A percentile compares a stretch with the other conserved stretches of the same genome.
Evolutionary conservation across 2,888 invertebrate genomes (phyloP).

Genomic region (Iselma pallidipennis): DNA sequence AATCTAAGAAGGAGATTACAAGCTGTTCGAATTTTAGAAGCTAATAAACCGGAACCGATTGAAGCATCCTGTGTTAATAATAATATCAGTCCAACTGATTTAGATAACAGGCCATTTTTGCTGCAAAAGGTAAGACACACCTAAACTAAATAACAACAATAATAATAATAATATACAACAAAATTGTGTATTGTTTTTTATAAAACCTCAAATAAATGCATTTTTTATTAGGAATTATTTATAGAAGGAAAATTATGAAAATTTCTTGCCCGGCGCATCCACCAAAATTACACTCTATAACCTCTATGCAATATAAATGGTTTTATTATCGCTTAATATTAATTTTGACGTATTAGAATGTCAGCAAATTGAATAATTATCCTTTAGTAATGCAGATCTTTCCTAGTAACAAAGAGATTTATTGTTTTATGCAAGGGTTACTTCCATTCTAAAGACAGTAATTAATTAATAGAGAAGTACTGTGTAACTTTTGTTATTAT

Average conservation of each 20-base stretch:
- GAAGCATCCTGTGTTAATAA: slow-evolving; percentile 46
- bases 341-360: neutral
- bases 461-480: neutral
- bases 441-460: too few species aligned
- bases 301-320: neutral
- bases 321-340: neutral
- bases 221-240: neutral
- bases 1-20: slow-evolving; percentile 71
- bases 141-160: too few species aligned
- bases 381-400: neutral
- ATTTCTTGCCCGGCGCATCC: neutral
- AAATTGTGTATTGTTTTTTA: too few species aligned
- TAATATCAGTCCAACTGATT: slow-evolving; percentile 55
- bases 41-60: slow-evolving; percentile 54
- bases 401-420: neutral
- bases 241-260: neutral
- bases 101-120: slow-evolving; percentile 69
- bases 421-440: too few species aligned
- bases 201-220: too few species aligned
- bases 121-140: slow-evolving; percentile 58
- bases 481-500: neutral
- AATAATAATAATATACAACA: too few species aligned
- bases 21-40: slow-evolving; percentile 61
- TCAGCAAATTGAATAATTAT: neutral
- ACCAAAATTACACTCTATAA: neutral